Conservation (phyloP, 2,888 invertebrate species). For the Helleia helle region DNA sequence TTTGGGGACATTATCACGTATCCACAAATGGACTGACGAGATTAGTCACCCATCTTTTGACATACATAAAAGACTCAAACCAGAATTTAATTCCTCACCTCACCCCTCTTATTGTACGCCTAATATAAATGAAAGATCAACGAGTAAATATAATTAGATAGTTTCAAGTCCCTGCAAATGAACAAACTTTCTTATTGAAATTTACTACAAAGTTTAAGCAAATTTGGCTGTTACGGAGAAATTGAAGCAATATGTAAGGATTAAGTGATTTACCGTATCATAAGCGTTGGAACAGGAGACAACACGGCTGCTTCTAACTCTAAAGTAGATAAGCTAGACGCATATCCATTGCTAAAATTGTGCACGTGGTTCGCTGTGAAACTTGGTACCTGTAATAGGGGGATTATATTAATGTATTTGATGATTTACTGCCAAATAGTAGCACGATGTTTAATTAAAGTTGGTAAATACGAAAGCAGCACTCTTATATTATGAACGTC, state of each 20-base stretch:
- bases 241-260: conserved; percentile 17
- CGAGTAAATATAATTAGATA: conserved; percentile 3
- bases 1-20: too few species aligned
- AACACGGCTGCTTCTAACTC: conserved; percentile 65
- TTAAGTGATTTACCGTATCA: conserved; percentile 63
- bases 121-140: too few species aligned
- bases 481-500: too few species aligned
- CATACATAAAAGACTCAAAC: too few species aligned
- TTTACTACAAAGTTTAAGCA: conserved; percentile 7
- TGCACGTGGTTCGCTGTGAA: conserved; percentile 74
- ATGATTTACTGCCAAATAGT: not conserved
- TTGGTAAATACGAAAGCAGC: too few species aligned
- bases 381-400: conserved; percentile 68
- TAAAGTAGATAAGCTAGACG: conserved; percentile 72
- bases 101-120: too few species aligned
- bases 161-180: not conserved
- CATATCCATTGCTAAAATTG: conserved; percentile 72
- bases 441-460: too few species aligned
- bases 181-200: conserved; percentile 7
- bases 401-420: conserved; percentile 1
- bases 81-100: too few species aligned
- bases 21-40: too few species aligned
- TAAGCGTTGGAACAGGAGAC: conserved; percentile 65
- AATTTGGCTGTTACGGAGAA: conserved; percentile 6
- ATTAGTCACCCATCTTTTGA: too few species aligned